Evolutionary conservation across 2,888 invertebrate species (phyloP).

Genomic region (Mythimna albipuncta): DNA sequence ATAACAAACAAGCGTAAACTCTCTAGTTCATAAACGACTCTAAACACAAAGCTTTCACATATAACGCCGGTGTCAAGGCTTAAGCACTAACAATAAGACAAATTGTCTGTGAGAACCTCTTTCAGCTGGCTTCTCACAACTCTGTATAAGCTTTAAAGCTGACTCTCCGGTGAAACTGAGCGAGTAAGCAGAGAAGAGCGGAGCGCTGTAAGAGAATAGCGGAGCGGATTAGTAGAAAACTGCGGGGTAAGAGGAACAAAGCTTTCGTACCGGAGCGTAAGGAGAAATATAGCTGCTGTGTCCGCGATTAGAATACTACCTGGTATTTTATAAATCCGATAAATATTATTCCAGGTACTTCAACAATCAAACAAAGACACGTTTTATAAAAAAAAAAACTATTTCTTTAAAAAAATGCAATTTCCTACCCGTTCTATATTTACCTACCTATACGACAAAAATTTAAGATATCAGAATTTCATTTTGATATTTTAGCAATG

Average conservation of each 20-base stretch:
- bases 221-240: background rate
- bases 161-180: background rate
- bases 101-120: slow-evolving; percentile 32
- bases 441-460: too few relatives aligned
- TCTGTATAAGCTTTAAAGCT: slow-evolving; percentile 8
- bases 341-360: background rate
- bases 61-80: slow-evolving; percentile 33
- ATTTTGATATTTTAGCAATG: too few relatives aligned
- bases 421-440: too few relatives aligned
- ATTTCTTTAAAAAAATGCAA: too few relatives aligned
- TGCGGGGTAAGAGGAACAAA: background rate
- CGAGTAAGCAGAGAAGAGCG: background rate
- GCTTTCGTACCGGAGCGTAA: background rate
- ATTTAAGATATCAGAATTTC: too few relatives aligned
- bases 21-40: slow-evolving; percentile 26
- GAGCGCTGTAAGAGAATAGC: background rate
- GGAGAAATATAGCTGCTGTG: too few relatives aligned
- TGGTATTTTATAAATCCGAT: background rate
- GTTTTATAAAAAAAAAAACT: background rate
- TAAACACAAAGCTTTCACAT: slow-evolving; percentile 40
- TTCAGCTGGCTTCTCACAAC: slow-evolving; percentile 33
- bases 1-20: slow-evolving; percentile 29
- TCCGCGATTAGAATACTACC: background rate
- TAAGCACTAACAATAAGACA: slow-evolving; percentile 42
- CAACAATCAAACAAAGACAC: background rate